Evolutionary conservation across 2,113 vertebrate genomes (phyloP), one percentile per base, ranked within the genome.

Genomic region (Pachycephala philippinensis): DNA sequence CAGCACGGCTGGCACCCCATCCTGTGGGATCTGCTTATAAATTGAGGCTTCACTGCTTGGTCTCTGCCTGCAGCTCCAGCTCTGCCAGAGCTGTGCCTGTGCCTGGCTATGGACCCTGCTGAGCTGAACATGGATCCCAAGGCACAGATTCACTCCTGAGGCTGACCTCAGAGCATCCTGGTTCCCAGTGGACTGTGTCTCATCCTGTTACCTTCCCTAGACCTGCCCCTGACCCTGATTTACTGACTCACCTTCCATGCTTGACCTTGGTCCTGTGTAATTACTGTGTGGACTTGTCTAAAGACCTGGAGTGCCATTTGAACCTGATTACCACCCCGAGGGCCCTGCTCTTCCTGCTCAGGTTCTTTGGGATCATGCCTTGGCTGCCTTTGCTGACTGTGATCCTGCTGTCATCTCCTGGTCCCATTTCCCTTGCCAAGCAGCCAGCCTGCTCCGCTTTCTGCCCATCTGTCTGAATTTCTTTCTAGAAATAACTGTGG

Each of bases 131-230:
- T 20, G 40, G 26, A 21, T 56, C 23, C 44, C 27, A 42, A 5
- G 0, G 0, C 59, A 30, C 30, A 61, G 54, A 31, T 17, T 39
- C 27, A 1, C 13, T 92, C 40, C 42, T 53, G 39, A 42, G 50
- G 26, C 49, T 42, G 30, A 39, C 31, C 53, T 54, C 15, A 30
- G 72, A 68, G 33, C 61, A 63, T 12, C 26, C 35, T 10, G 37
- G 7, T 18, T 71, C 47, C 39, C 22, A 3, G 24, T 39, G 42
- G 39, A 7, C 26, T n/a, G 9, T 33, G 13, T 52, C 76, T 59
- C 19, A 49, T 44, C 19, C 47, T 30, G 20, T 69, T 56, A 26
- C 31, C 16, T 75, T 85, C 31, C 17, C 31, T 15, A n/a, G 45
- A 56, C 30, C 64, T 81, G 15, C 39, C 64, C 26, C 9, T 2